A percentile compares a stretch with the other conserved stretches of the same genome.
Conservation (phyloP, 2,797 vertebrate genomes). For the Odontamblyopus lacepedii region DNA sequence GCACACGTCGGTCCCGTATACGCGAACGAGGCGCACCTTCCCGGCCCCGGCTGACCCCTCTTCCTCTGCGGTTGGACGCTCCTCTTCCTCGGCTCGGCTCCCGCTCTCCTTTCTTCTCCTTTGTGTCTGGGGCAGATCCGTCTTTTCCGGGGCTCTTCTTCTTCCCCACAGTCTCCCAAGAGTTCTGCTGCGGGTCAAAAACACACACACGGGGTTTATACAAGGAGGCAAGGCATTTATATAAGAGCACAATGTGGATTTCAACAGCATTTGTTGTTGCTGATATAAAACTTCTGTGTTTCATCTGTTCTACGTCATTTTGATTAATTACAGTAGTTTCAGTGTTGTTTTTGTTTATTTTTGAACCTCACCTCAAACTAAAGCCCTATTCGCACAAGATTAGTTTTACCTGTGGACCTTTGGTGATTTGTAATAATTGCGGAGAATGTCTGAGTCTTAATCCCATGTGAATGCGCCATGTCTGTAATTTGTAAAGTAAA, state of each 20-base stretch:
- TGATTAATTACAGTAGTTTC: too few species aligned
- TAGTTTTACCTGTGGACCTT: too few species aligned
- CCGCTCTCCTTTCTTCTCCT: constrained; percentile 89
- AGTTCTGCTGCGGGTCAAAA: constrained; percentile 77
- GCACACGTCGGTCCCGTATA: background rate
- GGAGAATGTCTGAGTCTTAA: too few species aligned
- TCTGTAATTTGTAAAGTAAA: too few species aligned
- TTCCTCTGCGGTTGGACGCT: constrained; percentile 83
- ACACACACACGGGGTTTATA: background rate
- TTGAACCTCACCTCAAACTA: too few species aligned
- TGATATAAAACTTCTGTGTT: too few species aligned
- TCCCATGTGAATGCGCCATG: too few species aligned
- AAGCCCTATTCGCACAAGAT: too few species aligned
- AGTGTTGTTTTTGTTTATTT: too few species aligned
- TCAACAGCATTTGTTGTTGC: too few species aligned
- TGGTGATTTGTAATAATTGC: too few species aligned
- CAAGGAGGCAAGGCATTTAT: background rate
- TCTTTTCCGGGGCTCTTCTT: constrained; percentile 93
- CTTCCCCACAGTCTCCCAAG: constrained; percentile 97
- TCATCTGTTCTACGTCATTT: too few species aligned
- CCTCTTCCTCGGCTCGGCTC: constrained; percentile 87
- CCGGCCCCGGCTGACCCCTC: constrained; percentile 85
- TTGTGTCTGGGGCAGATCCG: constrained; percentile 74
- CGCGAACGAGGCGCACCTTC: constrained; percentile 78
- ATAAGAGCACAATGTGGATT: background rate